Evolutionary conservation across 2,888 invertebrate species (phyloP), one percentile per base, ranked within the genome.

Genomic region (Eurois occulta): DNA sequence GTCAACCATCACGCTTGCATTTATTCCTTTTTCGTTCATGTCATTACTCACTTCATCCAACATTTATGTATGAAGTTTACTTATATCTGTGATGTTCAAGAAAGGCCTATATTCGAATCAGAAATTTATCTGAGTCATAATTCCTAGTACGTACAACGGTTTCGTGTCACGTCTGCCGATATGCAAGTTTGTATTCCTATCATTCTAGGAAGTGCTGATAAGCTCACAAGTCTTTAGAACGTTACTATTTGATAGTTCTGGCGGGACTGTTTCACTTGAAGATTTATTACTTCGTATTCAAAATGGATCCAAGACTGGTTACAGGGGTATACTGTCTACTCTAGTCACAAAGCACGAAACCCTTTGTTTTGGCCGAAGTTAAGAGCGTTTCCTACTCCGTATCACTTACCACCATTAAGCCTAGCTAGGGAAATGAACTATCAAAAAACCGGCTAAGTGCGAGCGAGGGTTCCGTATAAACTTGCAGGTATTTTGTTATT

Each of bases 131-230:
- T 84, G 64, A 69, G 52, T 75, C 75, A 73, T 48, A 67, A 52
- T 83, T 80, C 81, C 48, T 43, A 66, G 75, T 84, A 82, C 13
- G 35, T 32, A 65, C 32, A 60, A 62, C 16, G 21, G 28, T n/a
- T 58, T 78, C 3, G 1, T 62, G 43, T 55, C 72, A 72, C 48
- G 52, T 58, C 38, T 58, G n/a, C 32, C 10, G 85, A 71, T 84
- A 84, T 24, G 85, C 72, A 76, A 85, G 48, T 83, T 70, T 80
- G 60, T 68, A 43, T 41, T n/a, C 16, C 6, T n/a, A 41, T 28
- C 32, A 16, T 83, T 83, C 83, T 55, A 75, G 46, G 81, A 83
- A 83, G n/a, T 41, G 13, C 7, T 75, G 83, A 83, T 85, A 83
- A 60, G 85, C 65, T 28, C 65, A 16, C 0, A 62, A 58, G 58